Evolutionary conservation across 2,888 invertebrate species (phyloP).

Genomic region (Stictocephala bisonia): DNA sequence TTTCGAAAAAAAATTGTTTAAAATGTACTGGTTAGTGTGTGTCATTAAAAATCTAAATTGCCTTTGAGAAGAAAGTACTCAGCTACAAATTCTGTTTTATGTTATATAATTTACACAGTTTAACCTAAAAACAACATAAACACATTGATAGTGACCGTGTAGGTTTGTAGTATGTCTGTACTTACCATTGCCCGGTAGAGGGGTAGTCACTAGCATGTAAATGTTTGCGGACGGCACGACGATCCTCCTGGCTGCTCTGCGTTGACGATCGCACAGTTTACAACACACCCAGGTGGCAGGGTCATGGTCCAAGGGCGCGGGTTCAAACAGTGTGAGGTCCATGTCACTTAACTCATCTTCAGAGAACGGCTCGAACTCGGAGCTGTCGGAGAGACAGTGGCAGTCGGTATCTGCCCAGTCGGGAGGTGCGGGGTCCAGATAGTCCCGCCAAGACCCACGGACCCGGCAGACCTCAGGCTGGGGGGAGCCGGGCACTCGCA

Average conservation of each 20-base stretch:
- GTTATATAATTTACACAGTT: too few relatives aligned
- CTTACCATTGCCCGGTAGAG: conserved; percentile 11
- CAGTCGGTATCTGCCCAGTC: conserved; percentile 53
- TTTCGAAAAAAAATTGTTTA: too few relatives aligned
- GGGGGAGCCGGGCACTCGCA: conserved; percentile 59
- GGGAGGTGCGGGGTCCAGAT: conserved; percentile 60
- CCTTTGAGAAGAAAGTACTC: too few relatives aligned
- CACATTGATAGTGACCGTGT: too few relatives aligned
- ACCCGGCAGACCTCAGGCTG: conserved; percentile 57
- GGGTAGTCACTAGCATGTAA: conserved; percentile 52
- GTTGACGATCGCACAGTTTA: conserved; percentile 37
- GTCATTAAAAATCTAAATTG: too few relatives aligned
- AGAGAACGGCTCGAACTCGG: conserved; percentile 70
- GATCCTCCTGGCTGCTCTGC: conserved; percentile 36
- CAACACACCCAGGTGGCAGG: too few relatives aligned
- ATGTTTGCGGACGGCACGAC: conserved; percentile 54
- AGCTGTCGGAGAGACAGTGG: conserved; percentile 65
- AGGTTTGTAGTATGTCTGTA: too few relatives aligned
- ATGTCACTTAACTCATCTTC: conserved; percentile 60
- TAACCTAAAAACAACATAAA: too few relatives aligned
- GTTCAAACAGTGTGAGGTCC: conserved; percentile 63
- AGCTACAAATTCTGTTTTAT: too few relatives aligned
- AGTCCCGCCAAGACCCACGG: conserved; percentile 63
- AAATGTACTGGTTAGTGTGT: too few relatives aligned
- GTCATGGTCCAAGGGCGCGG: conserved; percentile 65